A percentile compares a stretch with the other conserved stretches of the same genome.
phyloP scores from a whole-genome alignment of 2,888 invertebrate genomes.

The Ditula angustiorana region DNA sequence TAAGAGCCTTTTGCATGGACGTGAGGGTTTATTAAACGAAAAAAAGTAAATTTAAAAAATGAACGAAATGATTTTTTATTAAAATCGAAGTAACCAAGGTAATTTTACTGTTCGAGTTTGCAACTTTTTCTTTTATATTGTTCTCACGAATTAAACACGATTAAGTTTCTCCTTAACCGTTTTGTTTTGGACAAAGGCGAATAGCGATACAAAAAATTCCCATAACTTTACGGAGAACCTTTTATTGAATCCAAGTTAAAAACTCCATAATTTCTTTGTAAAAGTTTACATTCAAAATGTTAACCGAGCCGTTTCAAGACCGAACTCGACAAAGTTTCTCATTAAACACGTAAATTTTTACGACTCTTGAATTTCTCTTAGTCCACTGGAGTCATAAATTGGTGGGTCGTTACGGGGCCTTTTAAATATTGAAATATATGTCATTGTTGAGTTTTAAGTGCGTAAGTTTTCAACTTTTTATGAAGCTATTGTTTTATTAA shows the following conservation, averaged over 20 bases:
- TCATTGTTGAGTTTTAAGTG: conserved; percentile 28
- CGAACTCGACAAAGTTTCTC: conserved; percentile 45
- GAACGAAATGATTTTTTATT: background rate
- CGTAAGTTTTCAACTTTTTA: conserved; percentile 25
- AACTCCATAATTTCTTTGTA: conserved; percentile 40
- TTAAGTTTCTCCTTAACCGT: background rate
- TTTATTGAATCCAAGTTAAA: conserved; percentile 42
- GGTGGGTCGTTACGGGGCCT: conserved; percentile 25
- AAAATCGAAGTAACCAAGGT: background rate
- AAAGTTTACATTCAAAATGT: conserved; percentile 43
- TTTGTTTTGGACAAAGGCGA: conserved; percentile 28
- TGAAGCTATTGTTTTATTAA: conserved; percentile 24
- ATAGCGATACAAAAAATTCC: conserved; percentile 29
- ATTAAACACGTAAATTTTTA: conserved; percentile 51
- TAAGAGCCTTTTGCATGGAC: background rate
- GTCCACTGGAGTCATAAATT: conserved; percentile 39
- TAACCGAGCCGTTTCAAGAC: conserved; percentile 45
- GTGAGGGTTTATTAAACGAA: background rate
- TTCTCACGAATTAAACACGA: background rate
- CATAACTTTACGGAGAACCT: conserved; percentile 39
- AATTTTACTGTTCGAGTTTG: background rate
- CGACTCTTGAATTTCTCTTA: conserved; percentile 45
- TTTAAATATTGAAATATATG: conserved; percentile 39
- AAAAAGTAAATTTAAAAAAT: background rate
- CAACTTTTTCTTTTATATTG: background rate